Percentiles rank a stretch among this genome's conserved stretches.
Evolutionary conservation across 2,113 vertebrate species (phyloP).

Genomic region (Cyprinodon brontotheroides): DNA sequence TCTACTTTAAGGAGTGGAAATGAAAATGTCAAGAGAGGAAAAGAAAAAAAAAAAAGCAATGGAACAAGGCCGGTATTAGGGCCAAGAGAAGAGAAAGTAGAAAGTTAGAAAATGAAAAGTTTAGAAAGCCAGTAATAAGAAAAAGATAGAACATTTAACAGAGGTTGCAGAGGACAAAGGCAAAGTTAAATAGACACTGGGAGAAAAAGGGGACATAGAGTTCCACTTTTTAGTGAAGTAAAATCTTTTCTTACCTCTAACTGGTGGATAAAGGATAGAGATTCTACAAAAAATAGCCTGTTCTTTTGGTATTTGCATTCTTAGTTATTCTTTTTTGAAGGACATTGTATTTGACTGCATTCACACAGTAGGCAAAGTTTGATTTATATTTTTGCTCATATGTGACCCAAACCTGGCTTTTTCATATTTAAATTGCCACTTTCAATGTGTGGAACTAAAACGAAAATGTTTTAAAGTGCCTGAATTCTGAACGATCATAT

Average conservation of each 20-base stretch:
- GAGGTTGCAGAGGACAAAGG: conserved; percentile 2
- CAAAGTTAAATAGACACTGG: conserved; percentile 1
- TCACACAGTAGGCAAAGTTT: too few relatives aligned
- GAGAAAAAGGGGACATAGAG: not conserved
- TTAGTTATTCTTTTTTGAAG: not conserved
- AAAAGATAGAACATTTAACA: not conserved
- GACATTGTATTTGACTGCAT: too few relatives aligned
- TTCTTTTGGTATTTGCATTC: not conserved
- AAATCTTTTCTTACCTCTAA: not conserved
- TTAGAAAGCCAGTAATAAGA: conserved; percentile 3
- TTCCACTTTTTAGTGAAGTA: not conserved
- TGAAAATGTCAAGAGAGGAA: conserved; percentile 21
- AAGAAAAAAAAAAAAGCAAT: conserved; percentile 1
- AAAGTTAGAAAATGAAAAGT: conserved; percentile 16
- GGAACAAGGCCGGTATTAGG: conserved; percentile 1
- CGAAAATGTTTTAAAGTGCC: too few relatives aligned
- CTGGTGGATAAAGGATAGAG: not conserved
- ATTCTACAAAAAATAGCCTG: not conserved
- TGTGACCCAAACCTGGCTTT: too few relatives aligned
- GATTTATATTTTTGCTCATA: too few relatives aligned
- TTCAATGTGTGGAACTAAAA: too few relatives aligned
- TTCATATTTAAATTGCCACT: too few relatives aligned
- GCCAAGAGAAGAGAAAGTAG: conserved; percentile 8
- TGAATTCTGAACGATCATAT: too few relatives aligned
- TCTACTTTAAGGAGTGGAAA: conserved; percentile 7